Base-by-base conservation (phyloP, 2,113 vertebrate genomes). In the Proterorhinus semilunaris region DNA sequence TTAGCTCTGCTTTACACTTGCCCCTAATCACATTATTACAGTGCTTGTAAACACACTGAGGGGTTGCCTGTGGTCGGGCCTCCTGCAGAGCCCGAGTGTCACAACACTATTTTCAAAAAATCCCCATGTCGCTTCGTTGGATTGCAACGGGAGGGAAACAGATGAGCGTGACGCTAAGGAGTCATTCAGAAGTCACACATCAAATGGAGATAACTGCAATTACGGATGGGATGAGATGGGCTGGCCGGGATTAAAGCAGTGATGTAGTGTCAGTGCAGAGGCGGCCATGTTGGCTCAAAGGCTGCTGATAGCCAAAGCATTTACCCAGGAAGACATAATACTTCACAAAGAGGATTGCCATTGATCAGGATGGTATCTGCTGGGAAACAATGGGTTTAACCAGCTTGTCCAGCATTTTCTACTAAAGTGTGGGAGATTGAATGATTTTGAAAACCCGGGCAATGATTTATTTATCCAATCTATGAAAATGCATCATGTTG, bases 321-420 rank as follows among this genome's bases (percentile, higher is more conserved):
- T 86, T 83, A 84, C 79, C 42, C 57, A 43, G 49, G 51, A 57
- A 62, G 72, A 74, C 57, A 65, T 62, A 15, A 76, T 85, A 82
- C 73, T 62, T 86, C 82, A 82, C 75, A 7, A 27, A 52, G 74
- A 65, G 11, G 6, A 49, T 62, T 16, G 0, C 52, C 84, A 78
- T 83, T 83, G 83, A 87, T 86, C 86, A 85, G 83, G 73, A 67
- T 66, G 72, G 70, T 82, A 79, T 81, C 82, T 74, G 62, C 53
- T 43, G 10, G 53, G 68, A 67, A 74, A 62, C 54, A 79, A 55
- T 27, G 27, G 68, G 73, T 74, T 58, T 58, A 58, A 58, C 21
- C 6, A 58, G 77, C 42, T 62, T 62, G n/a, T 45, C 36, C 13
- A 46, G 6, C 13, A 45, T 44, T 69, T 8, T 54, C 16, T 17